These are phyloP conservation scores for Ceraclea dissimilis DNA, from an alignment of 2,888 invertebrate genomes.

Conservation along the genomic window DNA sequence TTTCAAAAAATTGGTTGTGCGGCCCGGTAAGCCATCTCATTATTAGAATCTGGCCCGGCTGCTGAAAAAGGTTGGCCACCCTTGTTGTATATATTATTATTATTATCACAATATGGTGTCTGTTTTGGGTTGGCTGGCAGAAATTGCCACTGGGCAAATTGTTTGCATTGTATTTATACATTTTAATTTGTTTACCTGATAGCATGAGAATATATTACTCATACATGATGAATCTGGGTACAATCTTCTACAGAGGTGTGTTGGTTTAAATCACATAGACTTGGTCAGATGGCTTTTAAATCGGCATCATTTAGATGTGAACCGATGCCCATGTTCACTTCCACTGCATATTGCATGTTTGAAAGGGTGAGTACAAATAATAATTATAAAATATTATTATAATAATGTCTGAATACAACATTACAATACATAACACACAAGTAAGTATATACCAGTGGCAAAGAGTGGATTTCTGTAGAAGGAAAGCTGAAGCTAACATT, in stretches of 20 bases:
- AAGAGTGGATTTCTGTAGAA: no score
- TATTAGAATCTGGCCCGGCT: no score
- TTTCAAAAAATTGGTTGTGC: no score
- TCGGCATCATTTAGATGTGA: constrained; percentile 56
- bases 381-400: no score
- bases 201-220: constrained; percentile 61
- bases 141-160: no score
- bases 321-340: constrained; percentile 64
- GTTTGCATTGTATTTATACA: no score
- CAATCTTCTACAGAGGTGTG: constrained; percentile 66
- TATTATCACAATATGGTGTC: no score
- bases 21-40: no score
- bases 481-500: no score
- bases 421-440: neutral
- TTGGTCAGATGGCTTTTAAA: constrained; percentile 60
- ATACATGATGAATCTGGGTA: constrained; percentile 61
- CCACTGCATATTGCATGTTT: constrained; percentile 68
- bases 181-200: constrained; percentile 8
- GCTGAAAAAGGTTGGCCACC: no score
- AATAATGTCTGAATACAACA: neutral
- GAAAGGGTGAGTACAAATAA: constrained; percentile 45
- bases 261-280: constrained; percentile 63
- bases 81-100: no score
- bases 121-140: no score
- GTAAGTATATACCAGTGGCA: neutral